These are phyloP conservation scores for Idris sp. DNA, from an alignment of 1,140 invertebrate species.

Conservation along the genomic window DNA sequence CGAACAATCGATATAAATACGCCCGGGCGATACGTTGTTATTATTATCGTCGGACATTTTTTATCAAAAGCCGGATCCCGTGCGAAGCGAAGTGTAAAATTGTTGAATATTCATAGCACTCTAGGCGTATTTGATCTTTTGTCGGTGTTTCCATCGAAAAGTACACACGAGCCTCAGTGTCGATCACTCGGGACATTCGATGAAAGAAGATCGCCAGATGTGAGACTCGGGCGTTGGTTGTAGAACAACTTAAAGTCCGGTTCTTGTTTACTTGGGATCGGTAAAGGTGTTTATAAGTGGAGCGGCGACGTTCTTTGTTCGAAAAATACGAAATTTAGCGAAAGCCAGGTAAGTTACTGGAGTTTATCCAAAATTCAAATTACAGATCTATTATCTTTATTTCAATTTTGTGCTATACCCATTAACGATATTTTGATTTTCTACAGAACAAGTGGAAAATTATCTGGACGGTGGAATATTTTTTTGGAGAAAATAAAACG, in stretches of 20 bases:
- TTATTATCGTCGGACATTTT: conserved; percentile 30
- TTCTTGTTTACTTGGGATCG: conserved; percentile 69
- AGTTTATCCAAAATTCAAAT: no score
- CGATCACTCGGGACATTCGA: conserved; percentile 58
- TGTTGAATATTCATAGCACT: conserved; percentile 60
- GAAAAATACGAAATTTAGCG: conserved; percentile 60
- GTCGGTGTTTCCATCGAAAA: conserved; percentile 49
- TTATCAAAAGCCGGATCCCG: conserved; percentile 14
- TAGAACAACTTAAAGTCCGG: conserved; percentile 61
- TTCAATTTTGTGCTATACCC: conserved; percentile 1
- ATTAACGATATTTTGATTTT: no score
- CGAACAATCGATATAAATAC: conserved; percentile 19
- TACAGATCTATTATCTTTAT: no score
- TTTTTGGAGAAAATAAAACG: conserved; percentile 13
- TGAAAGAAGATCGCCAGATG: conserved; percentile 66
- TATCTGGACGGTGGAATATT: no score
- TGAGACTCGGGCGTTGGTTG: conserved; percentile 63
- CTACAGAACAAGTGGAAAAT: no score
- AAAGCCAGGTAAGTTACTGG: conserved; percentile 59
- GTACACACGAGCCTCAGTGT: conserved; percentile 53
- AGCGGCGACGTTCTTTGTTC: conserved; percentile 68
- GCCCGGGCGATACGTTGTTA: conserved; percentile 1
- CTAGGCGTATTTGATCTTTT: conserved; percentile 49
- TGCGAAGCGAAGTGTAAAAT: conserved; percentile 46
- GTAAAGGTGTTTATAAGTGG: conserved; percentile 68